Evolutionary conservation across 2,888 invertebrate genomes (phyloP).

Genomic region (Isotomurus palustris): DNA sequence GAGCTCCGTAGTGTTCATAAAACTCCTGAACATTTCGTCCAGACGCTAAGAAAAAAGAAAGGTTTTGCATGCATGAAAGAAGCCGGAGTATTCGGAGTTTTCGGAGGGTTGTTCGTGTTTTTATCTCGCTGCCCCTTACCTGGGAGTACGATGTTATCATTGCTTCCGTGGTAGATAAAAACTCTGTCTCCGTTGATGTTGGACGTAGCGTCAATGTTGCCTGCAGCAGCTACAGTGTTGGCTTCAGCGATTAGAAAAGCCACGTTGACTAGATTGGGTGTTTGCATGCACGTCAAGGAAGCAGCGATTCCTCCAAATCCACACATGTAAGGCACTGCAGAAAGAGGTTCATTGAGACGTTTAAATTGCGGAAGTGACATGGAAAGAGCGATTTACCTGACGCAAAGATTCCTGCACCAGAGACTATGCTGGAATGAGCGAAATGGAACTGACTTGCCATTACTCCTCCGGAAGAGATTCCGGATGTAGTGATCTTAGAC

Average conservation of each 20-base stretch:
- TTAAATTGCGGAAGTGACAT: not conserved
- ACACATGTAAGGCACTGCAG: constrained; percentile 45
- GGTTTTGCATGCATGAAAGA: too few species aligned
- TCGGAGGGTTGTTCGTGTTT: too few species aligned
- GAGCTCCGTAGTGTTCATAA: constrained; percentile 37
- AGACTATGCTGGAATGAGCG: constrained; percentile 48
- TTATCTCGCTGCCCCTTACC: not conserved
- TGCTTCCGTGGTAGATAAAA: constrained; percentile 49
- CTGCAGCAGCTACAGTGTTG: constrained; percentile 30
- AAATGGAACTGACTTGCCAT: constrained; percentile 51
- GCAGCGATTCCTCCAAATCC: constrained; percentile 37
- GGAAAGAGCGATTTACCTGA: constrained; percentile 46
- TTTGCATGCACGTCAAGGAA: constrained; percentile 39
- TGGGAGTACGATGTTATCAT: constrained; percentile 48
- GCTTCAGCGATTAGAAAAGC: constrained; percentile 35
- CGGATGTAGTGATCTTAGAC: constrained; percentile 48
- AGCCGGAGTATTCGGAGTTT: too few species aligned
- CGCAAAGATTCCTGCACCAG: constrained; percentile 49
- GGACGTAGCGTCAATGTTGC: constrained; percentile 48
- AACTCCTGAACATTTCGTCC: constrained; percentile 32
- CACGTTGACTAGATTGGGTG: constrained; percentile 37
- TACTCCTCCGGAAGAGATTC: constrained; percentile 49
- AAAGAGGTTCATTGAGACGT: not conserved
- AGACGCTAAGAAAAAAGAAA: constrained; percentile 23
- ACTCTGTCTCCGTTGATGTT: constrained; percentile 48